Evolutionary conservation across 2,113 vertebrate genomes (phyloP).

Genomic region (Dipodomys merriami): DNA sequence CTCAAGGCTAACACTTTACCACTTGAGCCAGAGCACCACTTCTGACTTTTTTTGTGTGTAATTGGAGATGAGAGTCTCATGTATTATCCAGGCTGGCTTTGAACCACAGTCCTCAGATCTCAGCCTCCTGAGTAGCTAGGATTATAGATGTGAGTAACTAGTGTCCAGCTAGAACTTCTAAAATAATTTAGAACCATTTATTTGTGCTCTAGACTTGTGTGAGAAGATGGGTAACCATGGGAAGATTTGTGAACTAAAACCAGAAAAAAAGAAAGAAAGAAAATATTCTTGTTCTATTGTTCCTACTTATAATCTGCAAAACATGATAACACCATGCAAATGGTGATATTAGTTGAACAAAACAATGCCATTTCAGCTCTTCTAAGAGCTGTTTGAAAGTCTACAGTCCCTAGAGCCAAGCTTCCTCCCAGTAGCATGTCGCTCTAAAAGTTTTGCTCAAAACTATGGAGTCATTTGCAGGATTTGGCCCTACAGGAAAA

Average conservation of each 20-base stretch:
- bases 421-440: constrained; percentile 14
- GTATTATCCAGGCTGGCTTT: no score
- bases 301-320: constrained; percentile 29
- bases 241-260: background rate
- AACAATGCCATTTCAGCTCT: constrained; percentile 38
- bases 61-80: no score
- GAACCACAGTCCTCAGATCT: no score
- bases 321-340: background rate
- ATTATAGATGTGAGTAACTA: no score
- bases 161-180: background rate
- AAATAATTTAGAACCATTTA: background rate
- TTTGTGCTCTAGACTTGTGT: background rate
- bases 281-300: background rate
- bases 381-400: constrained; percentile 39
- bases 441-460: constrained; percentile 35
- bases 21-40: no score
- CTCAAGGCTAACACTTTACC: no score
- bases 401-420: constrained; percentile 55
- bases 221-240: background rate
- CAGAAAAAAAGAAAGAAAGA: background rate
- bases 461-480: constrained; percentile 65
- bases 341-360: constrained; percentile 49
- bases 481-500: constrained; percentile 56
- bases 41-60: no score
- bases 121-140: no score